These are phyloP conservation scores for Argyrosomus regius DNA, from an alignment of 2,797 vertebrate genomes.

Conservation along the genomic window DNA sequence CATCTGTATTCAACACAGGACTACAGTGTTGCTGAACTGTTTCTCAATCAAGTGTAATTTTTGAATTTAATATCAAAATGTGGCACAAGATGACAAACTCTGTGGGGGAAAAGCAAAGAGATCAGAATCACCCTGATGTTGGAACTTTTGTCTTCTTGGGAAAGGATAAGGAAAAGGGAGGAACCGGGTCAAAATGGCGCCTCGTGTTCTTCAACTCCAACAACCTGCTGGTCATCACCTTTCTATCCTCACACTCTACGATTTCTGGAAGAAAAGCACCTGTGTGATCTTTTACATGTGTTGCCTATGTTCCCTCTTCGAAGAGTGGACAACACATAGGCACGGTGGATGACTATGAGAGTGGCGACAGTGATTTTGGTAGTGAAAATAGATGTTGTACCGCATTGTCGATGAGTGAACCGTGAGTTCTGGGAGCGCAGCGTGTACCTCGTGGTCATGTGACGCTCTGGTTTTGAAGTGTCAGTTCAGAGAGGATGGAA, in stretches of 20 bases:
- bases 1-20: constrained; percentile 15
- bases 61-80: constrained; percentile 36
- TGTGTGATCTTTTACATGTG: background rate
- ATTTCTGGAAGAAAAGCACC: constrained; percentile 27
- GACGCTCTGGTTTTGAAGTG: constrained; percentile 43
- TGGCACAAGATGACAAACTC: constrained; percentile 47
- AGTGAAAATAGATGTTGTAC: constrained; percentile 44
- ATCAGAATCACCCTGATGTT: constrained; percentile 4
- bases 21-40: constrained; percentile 22
- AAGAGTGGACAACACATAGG: constrained; percentile 1
- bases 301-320: background rate
- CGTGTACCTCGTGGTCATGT: constrained; percentile 48
- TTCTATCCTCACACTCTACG: constrained; percentile 20
- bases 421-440: constrained; percentile 32
- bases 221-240: constrained; percentile 22
- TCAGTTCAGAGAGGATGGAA: constrained; percentile 31
- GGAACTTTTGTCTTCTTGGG: constrained; percentile 8
- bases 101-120: background rate
- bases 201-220: background rate
- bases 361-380: background rate
- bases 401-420: constrained; percentile 40
- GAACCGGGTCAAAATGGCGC: background rate
- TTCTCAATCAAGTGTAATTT: constrained; percentile 44
- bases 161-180: constrained; percentile 27
- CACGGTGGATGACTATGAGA: background rate